phyloP scores from a whole-genome alignment of 2,888 invertebrate genomes.

The Kryphioiulus occultus region DNA sequence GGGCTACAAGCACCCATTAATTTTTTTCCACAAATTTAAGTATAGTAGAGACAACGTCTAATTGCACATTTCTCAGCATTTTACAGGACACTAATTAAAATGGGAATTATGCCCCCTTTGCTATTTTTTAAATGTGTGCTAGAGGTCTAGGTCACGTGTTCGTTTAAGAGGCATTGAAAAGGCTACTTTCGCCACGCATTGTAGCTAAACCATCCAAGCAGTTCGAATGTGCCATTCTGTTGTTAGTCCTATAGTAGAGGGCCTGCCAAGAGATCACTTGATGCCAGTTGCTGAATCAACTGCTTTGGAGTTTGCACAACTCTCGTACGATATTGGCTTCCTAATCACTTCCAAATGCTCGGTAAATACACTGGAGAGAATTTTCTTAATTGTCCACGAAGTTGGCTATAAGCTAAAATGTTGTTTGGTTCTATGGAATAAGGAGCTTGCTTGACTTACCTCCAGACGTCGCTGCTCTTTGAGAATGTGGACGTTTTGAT shows the following conservation, averaged over 20 bases:
- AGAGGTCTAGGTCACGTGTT: too few relatives aligned
- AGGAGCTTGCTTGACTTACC: slow-evolving; percentile 63
- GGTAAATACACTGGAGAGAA: neutral
- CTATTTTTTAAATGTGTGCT: too few relatives aligned
- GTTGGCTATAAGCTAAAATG: neutral
- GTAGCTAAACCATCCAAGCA: too few relatives aligned
- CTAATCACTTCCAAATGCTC: neutral
- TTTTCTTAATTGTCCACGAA: neutral
- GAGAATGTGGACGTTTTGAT: slow-evolving; percentile 88
- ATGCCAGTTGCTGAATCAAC: neutral
- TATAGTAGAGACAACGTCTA: too few relatives aligned
- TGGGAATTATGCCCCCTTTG: too few relatives aligned
- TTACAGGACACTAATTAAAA: too few relatives aligned
- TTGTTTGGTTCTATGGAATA: neutral
- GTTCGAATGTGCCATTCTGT: neutral
- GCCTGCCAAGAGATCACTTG: neutral
- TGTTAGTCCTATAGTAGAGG: neutral
- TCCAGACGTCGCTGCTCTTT: slow-evolving; percentile 97
- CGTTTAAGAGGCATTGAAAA: too few relatives aligned
- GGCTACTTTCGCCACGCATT: too few relatives aligned
- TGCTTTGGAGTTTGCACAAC: neutral
- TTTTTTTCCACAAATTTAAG: too few relatives aligned
- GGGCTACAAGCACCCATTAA: too few relatives aligned
- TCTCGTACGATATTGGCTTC: neutral
- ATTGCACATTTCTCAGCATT: too few relatives aligned